A percentile compares a stretch with the other conserved stretches of the same genome.
Evolutionary conservation across 2,113 vertebrate genomes (phyloP).

Genomic region (Grallaria varia): DNA sequence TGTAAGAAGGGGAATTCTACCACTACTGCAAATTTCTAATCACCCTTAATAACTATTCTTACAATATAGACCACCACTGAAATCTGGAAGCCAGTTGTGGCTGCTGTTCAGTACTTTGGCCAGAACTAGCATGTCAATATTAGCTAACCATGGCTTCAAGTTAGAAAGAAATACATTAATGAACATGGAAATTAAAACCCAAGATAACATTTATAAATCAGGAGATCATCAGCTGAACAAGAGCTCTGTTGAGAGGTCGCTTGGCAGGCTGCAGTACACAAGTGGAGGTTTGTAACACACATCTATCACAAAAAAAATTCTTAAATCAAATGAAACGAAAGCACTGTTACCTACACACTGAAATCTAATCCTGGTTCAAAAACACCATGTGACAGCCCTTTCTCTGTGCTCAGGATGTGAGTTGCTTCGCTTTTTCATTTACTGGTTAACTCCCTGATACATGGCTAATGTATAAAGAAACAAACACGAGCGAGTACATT

Average conservation of each 20-base stretch:
- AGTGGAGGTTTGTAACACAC: background rate
- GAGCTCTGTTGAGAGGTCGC: background rate
- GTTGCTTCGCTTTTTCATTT: background rate
- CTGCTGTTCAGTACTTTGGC: background rate
- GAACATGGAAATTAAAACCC: background rate
- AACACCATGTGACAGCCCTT: background rate
- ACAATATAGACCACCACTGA: background rate
- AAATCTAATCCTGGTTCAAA: background rate
- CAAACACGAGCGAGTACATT: background rate
- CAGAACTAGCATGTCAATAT: background rate
- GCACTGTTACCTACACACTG: background rate
- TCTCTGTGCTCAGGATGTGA: background rate
- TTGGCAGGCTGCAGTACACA: background rate
- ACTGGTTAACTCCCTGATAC: background rate
- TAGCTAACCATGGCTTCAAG: background rate
- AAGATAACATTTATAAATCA: background rate
- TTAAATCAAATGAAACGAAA: background rate
- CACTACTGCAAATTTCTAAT: background rate
- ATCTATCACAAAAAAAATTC: background rate
- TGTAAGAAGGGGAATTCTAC: background rate
- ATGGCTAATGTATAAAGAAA: slow-evolving; percentile 27
- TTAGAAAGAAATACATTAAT: background rate
- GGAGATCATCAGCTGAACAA: background rate
- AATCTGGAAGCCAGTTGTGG: background rate
- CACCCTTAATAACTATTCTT: background rate